A percentile compares a stretch with the other conserved stretches of the same genome.
Evolutionary conservation across 1,140 invertebrate genomes (phyloP).

Genomic region (Heliconius hewitsoni): DNA sequence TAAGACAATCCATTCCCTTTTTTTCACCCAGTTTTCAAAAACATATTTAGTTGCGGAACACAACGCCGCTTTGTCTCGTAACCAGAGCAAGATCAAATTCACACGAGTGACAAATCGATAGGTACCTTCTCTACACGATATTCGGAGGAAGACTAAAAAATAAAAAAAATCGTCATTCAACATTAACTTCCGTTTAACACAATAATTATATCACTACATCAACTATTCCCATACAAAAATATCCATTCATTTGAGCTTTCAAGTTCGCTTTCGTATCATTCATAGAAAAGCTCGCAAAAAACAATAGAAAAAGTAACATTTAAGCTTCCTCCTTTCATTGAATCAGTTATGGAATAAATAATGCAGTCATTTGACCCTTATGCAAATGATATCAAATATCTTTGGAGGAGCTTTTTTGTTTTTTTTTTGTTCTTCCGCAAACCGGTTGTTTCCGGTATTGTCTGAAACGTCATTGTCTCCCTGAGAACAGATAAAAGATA

Average conservation of each 20-base stretch:
- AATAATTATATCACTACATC: neutral
- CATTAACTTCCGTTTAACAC: neutral
- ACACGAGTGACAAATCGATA: too few relatives aligned
- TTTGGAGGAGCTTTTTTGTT: slow-evolving; percentile 20
- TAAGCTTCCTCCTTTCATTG: slow-evolving; percentile 16
- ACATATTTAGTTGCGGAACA: too few relatives aligned
- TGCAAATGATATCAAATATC: slow-evolving; percentile 27
- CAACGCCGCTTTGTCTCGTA: too few relatives aligned
- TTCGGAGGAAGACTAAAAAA: neutral
- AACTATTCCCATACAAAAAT: neutral
- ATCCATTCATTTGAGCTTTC: neutral
- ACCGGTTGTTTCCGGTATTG: slow-evolving; percentile 32
- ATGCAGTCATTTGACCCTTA: slow-evolving; percentile 27
- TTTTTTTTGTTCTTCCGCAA: slow-evolving; percentile 17
- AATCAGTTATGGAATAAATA: slow-evolving; percentile 22
- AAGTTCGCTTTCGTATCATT: slow-evolving; percentile 7
- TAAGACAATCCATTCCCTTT: too few relatives aligned
- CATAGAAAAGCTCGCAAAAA: slow-evolving; percentile 19
- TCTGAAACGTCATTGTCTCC: slow-evolving; percentile 25
- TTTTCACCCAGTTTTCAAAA: too few relatives aligned
- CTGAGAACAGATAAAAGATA: slow-evolving; percentile 44
- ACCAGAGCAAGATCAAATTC: too few relatives aligned
- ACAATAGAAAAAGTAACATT: slow-evolving; percentile 22
- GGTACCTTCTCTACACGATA: too few relatives aligned
- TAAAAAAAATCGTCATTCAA: neutral